These are phyloP conservation scores for Mesitornis unicolor DNA, from an alignment of 2,113 vertebrate genomes.

Conservation along the genomic window DNA sequence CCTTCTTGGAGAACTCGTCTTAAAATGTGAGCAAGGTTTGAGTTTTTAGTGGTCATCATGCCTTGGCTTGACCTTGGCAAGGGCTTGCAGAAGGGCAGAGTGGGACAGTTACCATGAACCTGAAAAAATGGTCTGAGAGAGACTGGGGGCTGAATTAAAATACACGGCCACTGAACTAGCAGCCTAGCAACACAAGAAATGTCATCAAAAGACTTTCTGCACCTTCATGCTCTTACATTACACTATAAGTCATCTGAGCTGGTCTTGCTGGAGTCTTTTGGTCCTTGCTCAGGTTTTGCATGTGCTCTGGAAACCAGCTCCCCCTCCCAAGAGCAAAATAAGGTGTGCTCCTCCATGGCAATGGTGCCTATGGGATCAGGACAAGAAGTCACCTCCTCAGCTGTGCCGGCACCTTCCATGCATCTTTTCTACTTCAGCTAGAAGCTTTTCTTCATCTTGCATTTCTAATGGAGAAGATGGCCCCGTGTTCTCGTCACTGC, in stretches of 20 bases:
- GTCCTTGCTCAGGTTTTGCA: background rate
- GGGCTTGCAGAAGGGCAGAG: background rate
- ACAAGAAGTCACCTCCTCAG: background rate
- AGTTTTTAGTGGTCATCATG: background rate
- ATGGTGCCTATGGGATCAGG: background rate
- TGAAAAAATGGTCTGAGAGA: background rate
- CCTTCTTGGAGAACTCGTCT: background rate
- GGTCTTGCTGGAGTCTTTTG: background rate
- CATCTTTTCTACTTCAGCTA: background rate
- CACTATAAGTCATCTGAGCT: background rate
- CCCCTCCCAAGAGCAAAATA: background rate
- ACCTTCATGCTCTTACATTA: background rate
- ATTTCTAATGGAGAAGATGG: background rate
- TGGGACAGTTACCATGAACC: background rate
- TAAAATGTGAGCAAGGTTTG: background rate
- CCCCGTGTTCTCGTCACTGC: rapidly evolving
- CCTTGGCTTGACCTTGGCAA: background rate
- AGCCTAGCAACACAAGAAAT: background rate
- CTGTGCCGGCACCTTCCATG: background rate
- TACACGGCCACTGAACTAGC: background rate
- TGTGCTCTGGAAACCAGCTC: background rate
- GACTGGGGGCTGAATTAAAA: background rate
- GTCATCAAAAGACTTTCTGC: background rate
- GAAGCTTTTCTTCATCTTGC: background rate
- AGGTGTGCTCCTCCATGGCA: background rate